Evolutionary conservation across 2,113 vertebrate genomes (phyloP).

Genomic region (Formicarius rufipectus): DNA sequence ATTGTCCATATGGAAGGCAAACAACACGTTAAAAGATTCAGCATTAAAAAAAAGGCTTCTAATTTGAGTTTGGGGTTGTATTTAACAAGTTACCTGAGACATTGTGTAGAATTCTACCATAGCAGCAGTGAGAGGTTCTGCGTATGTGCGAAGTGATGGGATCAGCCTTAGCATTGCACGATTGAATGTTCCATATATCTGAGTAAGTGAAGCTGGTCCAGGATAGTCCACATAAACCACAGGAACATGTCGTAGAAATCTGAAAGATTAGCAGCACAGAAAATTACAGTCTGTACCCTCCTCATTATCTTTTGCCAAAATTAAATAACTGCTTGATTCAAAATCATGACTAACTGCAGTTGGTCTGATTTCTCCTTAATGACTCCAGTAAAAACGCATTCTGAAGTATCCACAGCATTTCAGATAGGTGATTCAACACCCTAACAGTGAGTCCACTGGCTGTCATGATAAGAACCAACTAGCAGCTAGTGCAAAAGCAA

Average conservation of each 20-base stretch:
- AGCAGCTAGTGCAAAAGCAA: not conserved
- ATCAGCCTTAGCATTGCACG: conserved; percentile 96
- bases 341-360: not conserved
- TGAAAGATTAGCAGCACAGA: conserved; percentile 27
- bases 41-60: not conserved
- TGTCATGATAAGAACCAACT: not conserved
- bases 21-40: not conserved
- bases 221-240: conserved; percentile 99
- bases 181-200: conserved; percentile 99
- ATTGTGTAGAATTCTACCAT: conserved; percentile 99
- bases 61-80: not conserved
- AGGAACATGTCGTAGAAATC: conserved; percentile 94
- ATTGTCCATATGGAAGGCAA: not conserved
- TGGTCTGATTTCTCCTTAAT: not conserved
- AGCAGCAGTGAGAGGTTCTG: conserved; percentile 95
- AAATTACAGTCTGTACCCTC: not conserved
- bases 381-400: not conserved
- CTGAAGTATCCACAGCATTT: not conserved
- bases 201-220: conserved; percentile 94
- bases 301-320: not conserved
- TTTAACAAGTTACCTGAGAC: conserved; percentile 86
- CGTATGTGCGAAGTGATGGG: conserved; percentile 91
- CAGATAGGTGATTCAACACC: not conserved
- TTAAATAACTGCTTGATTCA: not conserved
- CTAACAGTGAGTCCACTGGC: not conserved